Conservation (phyloP, 1,140 invertebrate species). For the Ctenoplectra terminalis region DNA sequence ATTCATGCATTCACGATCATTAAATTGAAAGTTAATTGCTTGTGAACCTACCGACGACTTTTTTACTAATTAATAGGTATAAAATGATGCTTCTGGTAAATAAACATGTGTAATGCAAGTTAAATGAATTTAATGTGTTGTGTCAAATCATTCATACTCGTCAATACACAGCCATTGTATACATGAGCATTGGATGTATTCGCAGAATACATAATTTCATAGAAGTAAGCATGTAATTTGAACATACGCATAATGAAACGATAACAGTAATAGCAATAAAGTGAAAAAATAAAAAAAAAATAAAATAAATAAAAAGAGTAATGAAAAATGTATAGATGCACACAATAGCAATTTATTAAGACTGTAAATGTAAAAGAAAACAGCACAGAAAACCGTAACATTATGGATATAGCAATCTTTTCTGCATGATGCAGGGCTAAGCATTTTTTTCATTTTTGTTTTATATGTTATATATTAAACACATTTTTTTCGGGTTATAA, state of each 20-base stretch:
- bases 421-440: constrained; percentile 62
- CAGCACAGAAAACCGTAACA: constrained; percentile 57
- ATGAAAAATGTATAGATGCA: constrained; percentile 72
- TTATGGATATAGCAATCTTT: constrained; percentile 42
- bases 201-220: constrained; percentile 73
- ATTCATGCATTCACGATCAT: constrained; percentile 69
- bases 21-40: constrained; percentile 75
- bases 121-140: constrained; percentile 75
- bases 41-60: constrained; percentile 75
- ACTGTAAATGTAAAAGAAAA: constrained; percentile 73
- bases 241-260: constrained; percentile 76
- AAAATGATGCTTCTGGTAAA: constrained; percentile 78
- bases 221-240: constrained; percentile 77
- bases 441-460: constrained; percentile 71
- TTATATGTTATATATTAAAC: constrained; percentile 50
- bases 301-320: too few species aligned
- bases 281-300: constrained; percentile 41
- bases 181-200: constrained; percentile 66
- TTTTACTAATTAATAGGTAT: constrained; percentile 80
- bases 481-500: constrained; percentile 54
- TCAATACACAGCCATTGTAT: constrained; percentile 73
- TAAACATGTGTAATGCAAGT: constrained; percentile 79
- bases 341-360: constrained; percentile 77
- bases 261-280: constrained; percentile 74
- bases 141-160: constrained; percentile 76